Conservation (phyloP, 2,113 vertebrate species). For the Mus spicilegus region DNA sequence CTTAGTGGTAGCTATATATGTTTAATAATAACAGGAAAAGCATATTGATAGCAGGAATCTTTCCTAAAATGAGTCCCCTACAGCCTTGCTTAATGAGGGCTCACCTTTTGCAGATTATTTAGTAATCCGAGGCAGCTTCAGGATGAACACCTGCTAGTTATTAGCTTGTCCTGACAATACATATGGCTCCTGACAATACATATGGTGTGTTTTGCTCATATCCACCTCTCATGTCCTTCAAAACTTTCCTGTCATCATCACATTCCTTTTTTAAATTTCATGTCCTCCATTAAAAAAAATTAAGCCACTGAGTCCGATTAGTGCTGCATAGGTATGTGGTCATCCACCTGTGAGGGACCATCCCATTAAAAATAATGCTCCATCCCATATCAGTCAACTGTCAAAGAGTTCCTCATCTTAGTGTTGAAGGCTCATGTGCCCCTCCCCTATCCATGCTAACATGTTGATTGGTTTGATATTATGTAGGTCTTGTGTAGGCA, state of each 20-base stretch:
- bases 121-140: too few species aligned
- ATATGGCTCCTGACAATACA: background rate
- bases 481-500: background rate
- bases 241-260: background rate
- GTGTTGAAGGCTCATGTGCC: background rate
- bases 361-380: background rate
- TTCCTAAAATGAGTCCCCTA: too few species aligned
- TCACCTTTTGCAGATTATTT: too few species aligned
- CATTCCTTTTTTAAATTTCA: background rate
- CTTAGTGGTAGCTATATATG: too few species aligned
- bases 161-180: too few species aligned
- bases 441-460: background rate
- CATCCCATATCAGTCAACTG: background rate
- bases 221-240: background rate
- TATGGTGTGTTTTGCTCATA: background rate
- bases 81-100: too few species aligned
- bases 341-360: background rate
- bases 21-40: too few species aligned
- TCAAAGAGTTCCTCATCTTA: background rate
- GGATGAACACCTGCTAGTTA: too few species aligned
- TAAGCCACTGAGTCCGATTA: background rate
- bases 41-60: too few species aligned
- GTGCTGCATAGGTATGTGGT: background rate
- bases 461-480: background rate
- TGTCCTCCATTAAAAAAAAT: background rate